Conservation (phyloP, 92 coral and sea anemone genomes). For the Meandrina meandrites region DNA sequence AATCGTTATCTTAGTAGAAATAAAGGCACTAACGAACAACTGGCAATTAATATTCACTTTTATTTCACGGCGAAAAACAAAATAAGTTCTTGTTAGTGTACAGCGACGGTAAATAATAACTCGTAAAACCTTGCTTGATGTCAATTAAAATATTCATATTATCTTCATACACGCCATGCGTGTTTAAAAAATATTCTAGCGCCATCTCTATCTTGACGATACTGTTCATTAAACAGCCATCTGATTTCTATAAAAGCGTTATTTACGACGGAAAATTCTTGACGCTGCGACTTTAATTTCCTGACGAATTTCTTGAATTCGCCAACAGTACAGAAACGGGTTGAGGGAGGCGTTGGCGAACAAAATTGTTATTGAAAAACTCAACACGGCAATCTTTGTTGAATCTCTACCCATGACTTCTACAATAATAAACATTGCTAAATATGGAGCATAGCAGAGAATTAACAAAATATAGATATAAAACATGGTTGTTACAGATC, state of each 20-base stretch:
- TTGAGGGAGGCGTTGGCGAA: slow-evolving; percentile 36
- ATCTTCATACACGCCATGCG: background rate
- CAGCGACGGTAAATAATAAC: background rate
- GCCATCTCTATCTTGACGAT: background rate
- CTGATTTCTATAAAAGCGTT: background rate
- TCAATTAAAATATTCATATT: background rate
- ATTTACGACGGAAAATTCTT: background rate
- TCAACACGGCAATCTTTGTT: slow-evolving; percentile 14
- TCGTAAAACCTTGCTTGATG: background rate
- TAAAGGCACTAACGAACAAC: no score
- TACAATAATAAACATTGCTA: slow-evolving; percentile 25
- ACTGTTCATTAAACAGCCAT: background rate
- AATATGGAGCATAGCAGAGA: slow-evolving; percentile 34
- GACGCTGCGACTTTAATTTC: background rate
- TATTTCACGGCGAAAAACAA: background rate
- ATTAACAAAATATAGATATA: slow-evolving; percentile 30
- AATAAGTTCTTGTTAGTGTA: no score
- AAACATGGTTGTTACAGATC: slow-evolving; percentile 39
- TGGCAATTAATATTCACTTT: background rate
- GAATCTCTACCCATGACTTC: slow-evolving; percentile 19
- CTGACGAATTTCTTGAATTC: slow-evolving; percentile 29
- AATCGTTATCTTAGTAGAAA: no score
- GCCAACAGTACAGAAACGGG: slow-evolving; percentile 38
- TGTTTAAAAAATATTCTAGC: background rate
- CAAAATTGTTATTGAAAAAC: slow-evolving; percentile 32